Evolutionary conservation across 2,113 vertebrate genomes (phyloP), one percentile per base, ranked within the genome.

Genomic region (Pluvialis apricaria): DNA sequence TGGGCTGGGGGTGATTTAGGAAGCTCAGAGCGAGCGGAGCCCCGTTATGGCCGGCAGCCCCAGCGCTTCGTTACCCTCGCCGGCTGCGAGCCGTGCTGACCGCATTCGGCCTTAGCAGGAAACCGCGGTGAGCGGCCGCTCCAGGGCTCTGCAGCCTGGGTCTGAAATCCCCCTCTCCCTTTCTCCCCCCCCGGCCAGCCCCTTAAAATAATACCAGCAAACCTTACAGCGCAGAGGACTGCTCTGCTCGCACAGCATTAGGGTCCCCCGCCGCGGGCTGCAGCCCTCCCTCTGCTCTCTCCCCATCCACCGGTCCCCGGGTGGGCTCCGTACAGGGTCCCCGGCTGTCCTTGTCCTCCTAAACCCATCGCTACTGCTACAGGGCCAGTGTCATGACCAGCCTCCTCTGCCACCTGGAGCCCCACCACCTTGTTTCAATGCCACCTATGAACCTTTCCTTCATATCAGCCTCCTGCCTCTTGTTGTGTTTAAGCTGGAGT

Each of bases 11-110:
- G 18, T 49, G 82, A 26, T 81, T 42, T 77, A 65, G 69, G 82
- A 78, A 84, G 55, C 64, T 6, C 49, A n/a, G n/a, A 1, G 1
- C 3, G 25, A 83, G 62, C 83, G 47, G 86, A 75, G 66, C 34
- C 38, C 62, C 0, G 0, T 5, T 3, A 45, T 29, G 75, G n/a
- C 34, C 15, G 5, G 52, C 72, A 68, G 71, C 70, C 60, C 45
- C 26, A 66, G 66, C 6, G 1, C 64, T 45, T 44, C 3, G 5
- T 60, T n/a, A 19, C 18, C 82, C 26, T 44, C 2, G 1, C 34
- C 2, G 3, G 85, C 65, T 61, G 38, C 2, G 3, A 49, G 42
- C 45, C 0, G 0, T 52, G 42, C 82, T 75, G 65, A 25, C 4
- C 28, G 32, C 31, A 18, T 54, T 40, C 1, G 16, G 65, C 62